Base-by-base conservation (phyloP, 1,140 invertebrate genomes). In the Cotesia chilonis region DNA sequence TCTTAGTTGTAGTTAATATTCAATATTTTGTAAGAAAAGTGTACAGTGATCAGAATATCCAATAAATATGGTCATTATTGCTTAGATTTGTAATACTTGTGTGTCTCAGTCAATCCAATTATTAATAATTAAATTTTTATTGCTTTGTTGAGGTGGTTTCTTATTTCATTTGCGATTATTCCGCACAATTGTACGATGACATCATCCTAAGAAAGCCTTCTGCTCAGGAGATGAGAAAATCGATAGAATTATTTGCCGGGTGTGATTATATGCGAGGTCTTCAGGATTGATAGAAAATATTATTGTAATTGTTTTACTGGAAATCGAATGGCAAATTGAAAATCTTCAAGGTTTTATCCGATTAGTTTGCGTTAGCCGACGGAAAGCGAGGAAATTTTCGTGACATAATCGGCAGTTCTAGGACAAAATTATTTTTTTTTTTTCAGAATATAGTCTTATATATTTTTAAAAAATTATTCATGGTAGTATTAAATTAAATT, bases 221-320 rank as follows among this genome's bases (percentile, higher is more conserved):
- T 28, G 14, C 28, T 17, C 3, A 17, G 5, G 57, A 60, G 59
- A 60, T 20, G 59, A 35, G 59, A 60, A 60, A 60, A 36, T 20
- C 17, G 7, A 36, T 36, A 20, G 28, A 60, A 60, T 60, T 20
- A 35, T 10, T 60, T 14, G 35, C 12, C n/a, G 64, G 12, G 51
- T 35, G 64, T 66, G 64, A 52, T 66, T 66, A 66, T 66, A 7
- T 28, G 51, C 41, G 52, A 66, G 64, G 64, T 66, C 47, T 20
- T 14, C 20, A 10, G 64, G 20, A n/a, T 38, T 66, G 3, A n/a
- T n/a, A 55, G 17, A 55, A 55, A 55, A 51, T 57, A 14, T 17
- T 57, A 14, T 12, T 17, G 55, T 35, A 60, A 35, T 12, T 6
- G 3, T 60, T 20, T 9, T 60, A 28, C 20, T 9, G 41, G 4